These are phyloP conservation scores for Dolichomitus sp. DNA, from an alignment of 2,888 invertebrate species.

Conservation along the genomic window DNA sequence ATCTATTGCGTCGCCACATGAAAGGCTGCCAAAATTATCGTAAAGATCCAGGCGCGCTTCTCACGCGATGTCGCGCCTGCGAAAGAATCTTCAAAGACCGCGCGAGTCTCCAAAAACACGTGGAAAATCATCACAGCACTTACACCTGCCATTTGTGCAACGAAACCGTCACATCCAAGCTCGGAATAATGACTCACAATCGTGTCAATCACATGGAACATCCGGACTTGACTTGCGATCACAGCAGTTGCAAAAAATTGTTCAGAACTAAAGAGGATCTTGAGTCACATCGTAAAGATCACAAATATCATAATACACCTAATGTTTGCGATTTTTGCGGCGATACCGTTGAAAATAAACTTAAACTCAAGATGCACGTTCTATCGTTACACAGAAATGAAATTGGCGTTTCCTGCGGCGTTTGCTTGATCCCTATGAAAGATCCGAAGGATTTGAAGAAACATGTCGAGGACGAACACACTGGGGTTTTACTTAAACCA, in stretches of 20 bases:
- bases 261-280: conserved; percentile 87
- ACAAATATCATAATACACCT: conserved; percentile 85
- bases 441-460: conserved; percentile 88
- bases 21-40: conserved; percentile 88
- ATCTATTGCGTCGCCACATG: conserved; percentile 88
- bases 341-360: conserved; percentile 88
- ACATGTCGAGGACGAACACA: conserved; percentile 87
- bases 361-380: conserved; percentile 89
- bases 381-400: conserved; percentile 88
- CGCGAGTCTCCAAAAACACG: conserved; percentile 87
- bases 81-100: conserved; percentile 88
- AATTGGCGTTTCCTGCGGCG: conserved; percentile 88
- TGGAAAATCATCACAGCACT: conserved; percentile 87
- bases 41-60: conserved; percentile 86
- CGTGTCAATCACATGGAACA: conserved; percentile 87
- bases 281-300: conserved; percentile 87
- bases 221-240: conserved; percentile 87
- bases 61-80: conserved; percentile 88
- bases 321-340: conserved; percentile 89
- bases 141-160: conserved; percentile 88
- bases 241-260: conserved; percentile 86
- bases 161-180: conserved; percentile 87
- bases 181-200: conserved; percentile 88
- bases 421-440: conserved; percentile 88
- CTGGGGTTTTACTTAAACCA: conserved; percentile 86